Evolutionary conservation across 2,113 vertebrate genomes (phyloP), one percentile per base, ranked within the genome.

Genomic region (Perca flavescens): DNA sequence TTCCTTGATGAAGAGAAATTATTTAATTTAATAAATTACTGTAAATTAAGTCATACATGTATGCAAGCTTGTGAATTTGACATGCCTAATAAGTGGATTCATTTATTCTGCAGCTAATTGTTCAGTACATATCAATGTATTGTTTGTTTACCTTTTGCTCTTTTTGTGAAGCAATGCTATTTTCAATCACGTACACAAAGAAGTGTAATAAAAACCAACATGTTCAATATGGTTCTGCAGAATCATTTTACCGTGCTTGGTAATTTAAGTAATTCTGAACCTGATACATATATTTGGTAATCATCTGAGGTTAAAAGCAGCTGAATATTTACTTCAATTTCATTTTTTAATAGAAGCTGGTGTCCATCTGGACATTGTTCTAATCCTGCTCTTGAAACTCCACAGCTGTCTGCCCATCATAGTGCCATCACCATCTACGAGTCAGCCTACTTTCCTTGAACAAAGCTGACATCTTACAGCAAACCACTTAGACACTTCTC

Each of bases 381-480:
- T 67, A 14, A 49, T 62, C 52, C 73, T 62, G 4, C 40, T 74
- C n/a, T 54, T 73, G 47, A 82, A 84, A 73, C 40, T 80, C 22
- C 66, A 53, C 77, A 83, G 72, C 80, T 82, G 77, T 69, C 74
- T 82, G 72, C 60, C 82, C 71, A 79, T 90, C 83, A 84, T 28
- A 49, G 54, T 62, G 60, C 46, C 53, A 62, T 82, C 58, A 54
- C 74, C 72, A 63, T 75, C 77, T 66, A 63, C 28, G 21, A 82
- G 66, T 90, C 75, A 90, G 86, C 82, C 83, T 82, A 63, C 68
- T 90, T 87, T 79, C 65, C 73, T 54, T 86, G 60, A 90, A 86
- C 80, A 87, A 86, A 86, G 70, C 85, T 89, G 86, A 91, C 91
- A 78, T 88, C 72, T 80, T 78, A 83, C 80, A 91, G 77, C 43